These are phyloP conservation scores for Hydropotes inermis DNA, from an alignment of 2,113 vertebrate species.

Conservation along the genomic window DNA sequence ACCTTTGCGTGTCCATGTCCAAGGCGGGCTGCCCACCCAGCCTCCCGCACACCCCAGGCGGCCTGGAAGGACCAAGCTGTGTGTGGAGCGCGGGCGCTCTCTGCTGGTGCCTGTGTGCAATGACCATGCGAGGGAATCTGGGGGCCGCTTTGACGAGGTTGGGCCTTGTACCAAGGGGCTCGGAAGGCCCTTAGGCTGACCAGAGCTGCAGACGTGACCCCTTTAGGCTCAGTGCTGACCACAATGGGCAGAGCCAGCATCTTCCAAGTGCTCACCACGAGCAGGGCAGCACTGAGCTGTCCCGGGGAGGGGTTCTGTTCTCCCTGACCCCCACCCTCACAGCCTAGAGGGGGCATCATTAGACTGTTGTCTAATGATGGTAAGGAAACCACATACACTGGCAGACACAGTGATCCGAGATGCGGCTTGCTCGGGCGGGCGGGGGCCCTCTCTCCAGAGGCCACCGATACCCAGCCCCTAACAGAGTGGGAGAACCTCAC, in stretches of 20 bases:
- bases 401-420: neutral
- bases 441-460: neutral
- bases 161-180: rapidly evolving
- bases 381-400: rapidly evolving
- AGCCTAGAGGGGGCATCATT: rapidly evolving
- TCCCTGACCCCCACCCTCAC: neutral
- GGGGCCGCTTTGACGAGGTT: rapidly evolving
- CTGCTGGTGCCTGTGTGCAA: constrained; percentile 37
- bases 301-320: rapidly evolving
- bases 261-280: rapidly evolving
- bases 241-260: neutral
- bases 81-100: constrained; percentile 57
- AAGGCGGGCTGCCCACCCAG: neutral
- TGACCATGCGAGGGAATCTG: neutral
- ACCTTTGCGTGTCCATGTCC: rapidly evolving
- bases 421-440: rapidly evolving
- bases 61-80: rapidly evolving
- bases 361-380: rapidly evolving
- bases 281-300: rapidly evolving
- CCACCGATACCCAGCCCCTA: neutral
- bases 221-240: rapidly evolving
- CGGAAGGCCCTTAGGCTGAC: neutral
- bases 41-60: rapidly evolving
- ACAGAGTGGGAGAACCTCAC: neutral
- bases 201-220: too few species aligned